Evolutionary conservation across 2,113 vertebrate species (phyloP).

Genomic region (Lethenteron reissneri): DNA sequence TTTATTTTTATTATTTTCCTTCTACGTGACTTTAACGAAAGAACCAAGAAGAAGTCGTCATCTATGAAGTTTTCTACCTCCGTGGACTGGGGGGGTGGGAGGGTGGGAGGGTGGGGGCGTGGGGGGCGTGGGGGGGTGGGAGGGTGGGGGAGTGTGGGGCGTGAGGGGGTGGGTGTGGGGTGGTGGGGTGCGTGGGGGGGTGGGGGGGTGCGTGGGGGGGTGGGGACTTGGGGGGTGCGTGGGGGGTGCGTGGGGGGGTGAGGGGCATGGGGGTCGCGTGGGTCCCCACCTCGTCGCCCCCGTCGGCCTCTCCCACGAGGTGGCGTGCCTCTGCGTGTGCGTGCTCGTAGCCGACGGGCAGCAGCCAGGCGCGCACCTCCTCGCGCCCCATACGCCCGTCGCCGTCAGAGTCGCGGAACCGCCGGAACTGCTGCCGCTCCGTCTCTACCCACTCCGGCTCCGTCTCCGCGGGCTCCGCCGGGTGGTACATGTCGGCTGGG

Average conservation of each 20-base stretch:
- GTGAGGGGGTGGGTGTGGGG: too few relatives aligned
- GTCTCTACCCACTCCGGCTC: slow-evolving; percentile 86
- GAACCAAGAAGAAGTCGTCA: too few relatives aligned
- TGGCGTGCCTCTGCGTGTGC: slow-evolving; percentile 81
- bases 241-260: neutral
- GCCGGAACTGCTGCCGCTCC: slow-evolving; percentile 72
- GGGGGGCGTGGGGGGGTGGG: too few relatives aligned
- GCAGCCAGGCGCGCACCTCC: slow-evolving; percentile 88
- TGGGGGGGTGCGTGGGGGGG: too few relatives aligned
- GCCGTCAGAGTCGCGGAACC: slow-evolving; percentile 85
- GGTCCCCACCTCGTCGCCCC: slow-evolving; percentile 52
- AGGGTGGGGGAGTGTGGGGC: too few relatives aligned
- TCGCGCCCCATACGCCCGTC: slow-evolving; percentile 82
- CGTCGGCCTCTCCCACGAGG: slow-evolving; percentile 71
- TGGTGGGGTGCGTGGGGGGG: neutral
- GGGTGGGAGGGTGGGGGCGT: too few relatives aligned
- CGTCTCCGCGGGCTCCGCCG: slow-evolving; percentile 49
- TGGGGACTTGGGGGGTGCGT: too few relatives aligned
- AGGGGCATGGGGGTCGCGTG: neutral
- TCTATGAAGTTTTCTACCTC: too few relatives aligned
- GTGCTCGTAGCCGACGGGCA: slow-evolving; percentile 85
- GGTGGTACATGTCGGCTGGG: slow-evolving; percentile 80
- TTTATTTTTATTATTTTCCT: too few relatives aligned
- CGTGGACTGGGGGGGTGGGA: too few relatives aligned
- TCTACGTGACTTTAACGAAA: too few relatives aligned